Base-by-base conservation (phyloP, 1,140 invertebrate species). In the Brachionus asplanchnoidis region DNA sequence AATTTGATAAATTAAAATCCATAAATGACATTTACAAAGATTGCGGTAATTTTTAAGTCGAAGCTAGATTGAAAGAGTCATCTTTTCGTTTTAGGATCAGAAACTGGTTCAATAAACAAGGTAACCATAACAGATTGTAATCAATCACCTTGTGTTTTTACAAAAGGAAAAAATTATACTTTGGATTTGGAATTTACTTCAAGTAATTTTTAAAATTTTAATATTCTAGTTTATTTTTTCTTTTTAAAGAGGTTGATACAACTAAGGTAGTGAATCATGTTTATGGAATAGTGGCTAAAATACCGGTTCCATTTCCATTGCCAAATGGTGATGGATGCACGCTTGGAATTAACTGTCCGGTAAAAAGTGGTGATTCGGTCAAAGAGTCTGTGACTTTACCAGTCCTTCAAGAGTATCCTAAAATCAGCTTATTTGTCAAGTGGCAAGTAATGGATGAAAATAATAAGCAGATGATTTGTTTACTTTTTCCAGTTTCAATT, bases 221-320 rank as follows among this genome's bases (percentile, higher is more conserved):
- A 20, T 3, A 77, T 14, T 14, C 26, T n/a, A 7, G 23, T 77
- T 28, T 23, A 46, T 6, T 28, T 50, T 53, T 53, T 77, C 42
- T 20, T 26, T 50, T 4, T 42, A 40, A 77, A 77, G 73, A 77
- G 73, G 73, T 77, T 26, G 44, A 53, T 50, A 77, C 73, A 77
- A 77, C 42, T 2, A 77, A 14, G 26, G 73, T 53, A 3, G 40
- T 46, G 12, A 82, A 82, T 46, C 17, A 65, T 23, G 79, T 82
- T 5, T 82, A 42, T 28, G 79, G 79, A 65, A 65, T 68, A 23
- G 60, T 82, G 26, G 79, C 79, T 44, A 68, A 68, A 42, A 6
- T 82, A 60, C 53, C 53, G n/a, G 79, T 82, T 9, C 79, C 79
- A 6, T 82, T 82, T 46, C 79, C 79, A 65, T 46, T 82, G 26